A percentile compares a stretch with the other conserved stretches of the same genome.
These are phyloP conservation scores for Nyctibius grandis DNA, from an alignment of 2,797 vertebrate species.

Conservation along the genomic window DNA sequence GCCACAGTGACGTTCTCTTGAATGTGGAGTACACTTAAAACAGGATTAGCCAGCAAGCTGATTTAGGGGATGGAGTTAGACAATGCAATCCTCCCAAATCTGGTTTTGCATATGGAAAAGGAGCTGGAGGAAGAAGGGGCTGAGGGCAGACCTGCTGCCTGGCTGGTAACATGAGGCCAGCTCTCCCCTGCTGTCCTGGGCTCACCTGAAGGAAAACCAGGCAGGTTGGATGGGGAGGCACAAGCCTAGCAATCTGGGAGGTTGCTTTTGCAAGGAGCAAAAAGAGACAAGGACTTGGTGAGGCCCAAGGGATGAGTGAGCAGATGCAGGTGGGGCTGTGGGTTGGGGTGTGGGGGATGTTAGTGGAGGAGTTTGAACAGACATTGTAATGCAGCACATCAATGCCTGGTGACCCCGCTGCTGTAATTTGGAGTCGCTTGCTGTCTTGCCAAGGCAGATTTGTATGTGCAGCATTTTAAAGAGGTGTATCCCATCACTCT, in stretches of 20 bases:
- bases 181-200: background rate
- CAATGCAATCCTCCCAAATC: background rate
- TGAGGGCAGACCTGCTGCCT: background rate
- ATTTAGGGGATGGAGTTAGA: background rate
- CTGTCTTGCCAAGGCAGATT: background rate
- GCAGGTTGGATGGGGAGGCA: background rate
- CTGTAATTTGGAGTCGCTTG: background rate
- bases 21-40: background rate
- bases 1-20: background rate
- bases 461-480: background rate
- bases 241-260: background rate
- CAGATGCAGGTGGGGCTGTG: background rate
- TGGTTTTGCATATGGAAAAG: background rate
- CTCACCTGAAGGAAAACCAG: background rate
- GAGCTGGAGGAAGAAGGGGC: background rate
- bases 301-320: background rate
- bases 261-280: background rate
- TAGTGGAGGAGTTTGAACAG: background rate
- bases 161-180: background rate
- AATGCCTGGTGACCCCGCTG: background rate
- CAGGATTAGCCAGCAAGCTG: background rate
- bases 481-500: background rate
- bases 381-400: background rate
- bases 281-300: background rate
- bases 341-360: no score